These are phyloP conservation scores for Pectinophora gossypiella DNA, from an alignment of 1,140 invertebrate species.

Conservation along the genomic window DNA sequence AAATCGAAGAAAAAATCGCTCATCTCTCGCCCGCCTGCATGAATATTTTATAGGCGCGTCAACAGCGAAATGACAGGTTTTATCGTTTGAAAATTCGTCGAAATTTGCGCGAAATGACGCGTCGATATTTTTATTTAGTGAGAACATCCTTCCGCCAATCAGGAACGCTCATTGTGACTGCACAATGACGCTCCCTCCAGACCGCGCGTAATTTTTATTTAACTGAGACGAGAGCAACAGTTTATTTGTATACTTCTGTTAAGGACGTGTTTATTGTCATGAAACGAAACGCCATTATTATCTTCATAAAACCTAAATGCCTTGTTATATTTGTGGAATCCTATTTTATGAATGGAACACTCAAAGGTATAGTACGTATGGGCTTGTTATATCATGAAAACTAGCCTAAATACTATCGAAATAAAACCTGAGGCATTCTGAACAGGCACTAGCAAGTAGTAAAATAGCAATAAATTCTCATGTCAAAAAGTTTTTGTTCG, in stretches of 20 bases:
- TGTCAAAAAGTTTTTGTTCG: too few species aligned
- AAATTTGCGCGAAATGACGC: conserved; percentile 73
- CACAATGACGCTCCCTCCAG: conserved; percentile 61
- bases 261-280: too few species aligned
- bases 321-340: too few species aligned
- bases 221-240: conserved; percentile 63
- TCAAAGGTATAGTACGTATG: too few species aligned
- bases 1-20: conserved; percentile 74
- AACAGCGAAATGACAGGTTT: conserved; percentile 74
- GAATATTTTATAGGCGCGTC: conserved; percentile 75
- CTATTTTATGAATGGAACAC: too few species aligned
- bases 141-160: conserved; percentile 74
- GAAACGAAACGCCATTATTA: background rate
- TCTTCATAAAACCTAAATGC: too few species aligned
- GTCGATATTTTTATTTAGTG: conserved; percentile 74
- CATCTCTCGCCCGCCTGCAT: conserved; percentile 68
- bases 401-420: too few species aligned
- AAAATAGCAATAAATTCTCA: too few species aligned
- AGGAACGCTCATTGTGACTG: conserved; percentile 63
- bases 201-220: conserved; percentile 67
- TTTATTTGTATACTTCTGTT: too few species aligned
- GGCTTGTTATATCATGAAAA: too few species aligned
- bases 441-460: too few species aligned
- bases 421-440: too few species aligned
- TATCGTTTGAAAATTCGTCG: conserved; percentile 74